Evolutionary conservation across 2,113 vertebrate species (phyloP).

Genomic region (Psophia crepitans): DNA sequence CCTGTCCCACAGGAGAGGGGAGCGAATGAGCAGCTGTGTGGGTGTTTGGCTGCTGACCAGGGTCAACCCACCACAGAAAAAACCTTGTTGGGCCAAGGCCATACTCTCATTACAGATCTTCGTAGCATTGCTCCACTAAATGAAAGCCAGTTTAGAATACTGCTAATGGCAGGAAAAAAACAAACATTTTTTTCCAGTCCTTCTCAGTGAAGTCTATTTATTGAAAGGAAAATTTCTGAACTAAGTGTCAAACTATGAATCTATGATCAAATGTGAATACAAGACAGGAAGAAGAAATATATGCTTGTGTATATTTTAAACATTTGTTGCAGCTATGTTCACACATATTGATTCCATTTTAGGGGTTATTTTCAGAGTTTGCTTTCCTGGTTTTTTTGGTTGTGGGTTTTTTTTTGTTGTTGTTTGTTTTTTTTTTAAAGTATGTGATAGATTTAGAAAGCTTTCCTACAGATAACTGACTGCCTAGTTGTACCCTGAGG

Average conservation of each 20-base stretch:
- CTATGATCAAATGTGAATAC: not conserved
- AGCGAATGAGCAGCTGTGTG: not conserved
- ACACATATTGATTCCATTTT: not conserved
- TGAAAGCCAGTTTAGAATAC: not conserved
- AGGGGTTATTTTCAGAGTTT: not conserved
- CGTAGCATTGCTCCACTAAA: not conserved
- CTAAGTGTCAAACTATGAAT: not conserved
- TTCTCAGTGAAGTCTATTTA: not conserved
- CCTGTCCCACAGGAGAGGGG: not conserved
- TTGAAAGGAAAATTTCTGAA: not conserved
- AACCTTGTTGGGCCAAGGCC: not conserved
- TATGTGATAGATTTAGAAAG: not conserved
- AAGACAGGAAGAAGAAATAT: not conserved
- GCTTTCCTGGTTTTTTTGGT: not conserved
- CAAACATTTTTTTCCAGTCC: not conserved
- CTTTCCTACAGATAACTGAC: not conserved
- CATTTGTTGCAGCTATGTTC: not conserved
- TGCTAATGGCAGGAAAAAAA: not conserved
- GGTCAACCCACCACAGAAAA: not conserved
- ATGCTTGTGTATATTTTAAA: not conserved
- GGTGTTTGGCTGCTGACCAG: not conserved
- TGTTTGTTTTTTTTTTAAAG: not conserved
- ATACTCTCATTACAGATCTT: not conserved
- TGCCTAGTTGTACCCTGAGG: not conserved
- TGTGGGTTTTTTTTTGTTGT: no score